Evolutionary conservation across 2,797 vertebrate species (phyloP), one percentile per base, ranked within the genome.

Genomic region (Myotis findleyi): DNA sequence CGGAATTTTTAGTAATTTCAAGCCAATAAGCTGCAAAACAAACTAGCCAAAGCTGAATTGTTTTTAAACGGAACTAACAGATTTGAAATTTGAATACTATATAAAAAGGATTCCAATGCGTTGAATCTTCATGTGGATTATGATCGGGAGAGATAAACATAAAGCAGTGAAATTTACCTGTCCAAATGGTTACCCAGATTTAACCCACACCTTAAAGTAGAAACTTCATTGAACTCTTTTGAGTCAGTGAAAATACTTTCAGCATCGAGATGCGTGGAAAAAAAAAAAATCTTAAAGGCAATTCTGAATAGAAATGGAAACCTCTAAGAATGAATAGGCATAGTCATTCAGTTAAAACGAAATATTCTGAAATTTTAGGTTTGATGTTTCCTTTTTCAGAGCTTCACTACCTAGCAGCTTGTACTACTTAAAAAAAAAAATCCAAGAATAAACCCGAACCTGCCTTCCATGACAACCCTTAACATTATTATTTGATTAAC

Each of bases 401-500:
- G 23, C 66, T 96, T 92, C 88, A 95, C 96, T 98, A 95, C 87
- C 59, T 91, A 96, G 77, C 53, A 93, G 51, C 87, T 97, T 97
- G 59, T 97, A 96, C 92, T 75, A 90, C 95, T 62, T 96, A 84
- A 79, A 79, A 86, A 93, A 93, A n/a, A 93, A 96, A 55, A 49
- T 80, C 89, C 38, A 82, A 68, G 66, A 93, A 96, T 91, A 96
- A 98, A 97, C 79, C 33, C 1, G 90, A 80, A 93, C 77, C 76
- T 94, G 96, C 80, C 92, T 85, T 93, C 93, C 59, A 5, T 96
- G 95, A 97, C 96, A 96, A 97, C 49, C 75, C 27, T 83, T 62
- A 53, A 85, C 97, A 91, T 86, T 96, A 97, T 80, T 97, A 62
- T 98, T 98, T 98, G 98, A 98, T 98, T 97, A 98, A 97, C 87